A percentile compares a stretch with the other conserved stretches of the same genome.
phyloP scores from a whole-genome alignment of 2,888 invertebrate genomes.

The Agrochola macilenta region DNA sequence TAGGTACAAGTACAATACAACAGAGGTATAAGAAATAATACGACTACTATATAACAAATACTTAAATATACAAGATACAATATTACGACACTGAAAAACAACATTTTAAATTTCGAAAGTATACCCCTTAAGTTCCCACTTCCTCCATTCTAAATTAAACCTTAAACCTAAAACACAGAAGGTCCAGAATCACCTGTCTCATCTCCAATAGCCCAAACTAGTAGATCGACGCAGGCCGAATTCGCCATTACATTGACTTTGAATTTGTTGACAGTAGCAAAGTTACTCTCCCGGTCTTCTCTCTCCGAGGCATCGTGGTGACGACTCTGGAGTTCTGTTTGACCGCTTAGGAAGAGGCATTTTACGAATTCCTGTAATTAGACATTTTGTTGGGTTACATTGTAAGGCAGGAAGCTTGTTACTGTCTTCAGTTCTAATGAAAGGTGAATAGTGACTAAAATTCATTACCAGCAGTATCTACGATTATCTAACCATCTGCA shows the following conservation, averaged over 20 bases:
- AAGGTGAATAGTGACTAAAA: not conserved
- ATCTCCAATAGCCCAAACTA: slow-evolving; percentile 99
- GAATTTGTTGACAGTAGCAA: slow-evolving; percentile 96
- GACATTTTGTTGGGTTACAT: slow-evolving; percentile 1
- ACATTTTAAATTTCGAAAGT: not conserved
- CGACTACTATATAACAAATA: slow-evolving; percentile 21
- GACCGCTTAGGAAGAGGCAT: slow-evolving; percentile 97
- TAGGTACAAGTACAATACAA: slow-evolving; percentile 8
- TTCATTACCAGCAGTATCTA: not conserved
- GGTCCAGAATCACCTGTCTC: slow-evolving; percentile 94
- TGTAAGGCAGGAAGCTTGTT: not conserved
- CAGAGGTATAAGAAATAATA: slow-evolving; percentile 20
- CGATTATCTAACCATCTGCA: not conserved
- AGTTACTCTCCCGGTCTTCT: slow-evolving; percentile 95
- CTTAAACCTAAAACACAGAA: slow-evolving; percentile 8
- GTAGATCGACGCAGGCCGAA: slow-evolving; percentile 98
- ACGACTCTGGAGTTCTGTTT: slow-evolving; percentile 97
- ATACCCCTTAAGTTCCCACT: not conserved
- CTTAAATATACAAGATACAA: slow-evolving; percentile 5
- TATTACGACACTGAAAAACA: slow-evolving; percentile 10
- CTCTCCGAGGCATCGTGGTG: slow-evolving; percentile 96
- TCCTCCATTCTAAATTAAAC: not conserved
- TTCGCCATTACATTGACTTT: slow-evolving; percentile 99
- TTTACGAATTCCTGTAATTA: slow-evolving; percentile 94
- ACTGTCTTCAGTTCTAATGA: not conserved